Evolutionary conservation across 2,888 invertebrate genomes (phyloP), one percentile per base, ranked within the genome.

Genomic region (Cenopis cana): DNA sequence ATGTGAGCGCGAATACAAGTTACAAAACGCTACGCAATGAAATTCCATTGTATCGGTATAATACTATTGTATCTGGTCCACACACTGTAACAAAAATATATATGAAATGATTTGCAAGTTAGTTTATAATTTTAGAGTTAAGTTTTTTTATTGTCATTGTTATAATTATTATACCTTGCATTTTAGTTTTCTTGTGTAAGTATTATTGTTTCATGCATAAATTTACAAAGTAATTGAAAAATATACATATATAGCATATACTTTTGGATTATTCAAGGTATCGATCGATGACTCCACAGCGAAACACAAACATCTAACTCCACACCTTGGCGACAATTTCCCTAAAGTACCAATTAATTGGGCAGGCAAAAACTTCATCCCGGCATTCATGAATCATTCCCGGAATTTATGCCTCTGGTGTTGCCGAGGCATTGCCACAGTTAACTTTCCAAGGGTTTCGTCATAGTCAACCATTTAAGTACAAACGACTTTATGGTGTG

Each of bases 321-420:
- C 61, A 56, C 73, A 71, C 68, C 71, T 71, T 52, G 50, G 69
- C 71, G 72, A 68, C 74, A 69, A 74, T 70, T 73, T 75, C 82
- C 84, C 82, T 81, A 81, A 88, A 88, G 84, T 84, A 81, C 81
- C 88, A 85, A 91, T 91, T 91, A 91, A 90, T 88, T 81, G 85
- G 78, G 82, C 78, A 79, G 74, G 84, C 85, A 89, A 88, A 93
- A 92, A 93, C 88, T 91, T 91, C 88, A 83, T 82, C 79, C 73
- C 79, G 77, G 84, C 83, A 78, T 86, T 87, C 90, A 90, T 93
- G 93, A 93, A 93, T 93, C 93, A 93, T 92, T 90, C 89, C 82
- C 81, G 84, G 85, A 90, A 92, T 92, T 91, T 92, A 92, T 89
- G 87, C 87, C 81, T 83, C 67, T 36, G 55, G 56, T 67, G 61